Base-by-base conservation (phyloP, 1,140 invertebrate species). In the Spodoptera frugiperda region DNA sequence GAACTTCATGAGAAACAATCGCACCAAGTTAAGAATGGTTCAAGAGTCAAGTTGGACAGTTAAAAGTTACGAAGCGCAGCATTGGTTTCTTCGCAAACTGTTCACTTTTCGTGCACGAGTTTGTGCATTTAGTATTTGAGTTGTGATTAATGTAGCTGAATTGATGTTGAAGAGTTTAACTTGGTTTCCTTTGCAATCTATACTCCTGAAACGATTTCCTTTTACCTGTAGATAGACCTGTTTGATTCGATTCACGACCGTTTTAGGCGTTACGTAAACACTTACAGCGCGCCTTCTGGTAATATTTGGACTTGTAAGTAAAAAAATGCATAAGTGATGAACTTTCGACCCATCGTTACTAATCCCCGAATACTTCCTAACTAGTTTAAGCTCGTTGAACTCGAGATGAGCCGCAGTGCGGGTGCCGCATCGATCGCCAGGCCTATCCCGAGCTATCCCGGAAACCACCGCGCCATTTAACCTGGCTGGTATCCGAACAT, bases 361-460 rank as follows among this genome's bases (percentile, higher is more conserved):
- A 65, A 65, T 65, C 49, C 8, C 17, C 39, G 44, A 48, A 65
- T 48, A 65, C 61, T 65, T 71, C 25, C n/a, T 39, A 71, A 71
- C 68, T 59, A 49, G 71, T 49, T 49, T 25, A 25, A 55, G 46
- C 39, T 73, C 54, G 55, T 30, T 61, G 71, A 49, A 49, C 21
- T 14, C 77, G 71, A 74, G 63, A 84, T 80, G 39, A 74, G 51
- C 82, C 84, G 84, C 82, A 86, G 59, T 86, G 84, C 84, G 84
- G 76, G 70, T 57, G 39, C n/a, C 55, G 71, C 82, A 86, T 86
- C 82, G 84, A 86, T 86, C 77, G 72, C 77, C 68, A 73, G 73
- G 63, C 76, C 78, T 72, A 61, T 72, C 71, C 57, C 72, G 10
- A 70, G 44, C 74, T 61, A 63, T 79, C 80, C 80, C 77, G 72